Conservation (phyloP, 1,140 invertebrate species). For the Diorhabda sublineata region DNA sequence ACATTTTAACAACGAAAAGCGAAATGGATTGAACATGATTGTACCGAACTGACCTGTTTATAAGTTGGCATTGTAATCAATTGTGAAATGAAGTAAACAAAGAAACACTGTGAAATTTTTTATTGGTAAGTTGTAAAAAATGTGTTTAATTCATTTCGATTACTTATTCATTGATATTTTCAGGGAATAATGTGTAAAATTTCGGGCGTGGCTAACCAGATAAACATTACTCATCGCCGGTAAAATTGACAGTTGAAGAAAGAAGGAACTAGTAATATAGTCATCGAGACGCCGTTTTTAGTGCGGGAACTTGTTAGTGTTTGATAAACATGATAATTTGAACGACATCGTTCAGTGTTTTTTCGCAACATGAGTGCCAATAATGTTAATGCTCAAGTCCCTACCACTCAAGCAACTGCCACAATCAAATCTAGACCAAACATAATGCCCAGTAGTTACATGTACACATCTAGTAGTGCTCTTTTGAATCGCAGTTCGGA, state of each 20-base stretch:
- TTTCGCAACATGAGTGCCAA: slow-evolving; percentile 43
- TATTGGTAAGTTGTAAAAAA: not conserved
- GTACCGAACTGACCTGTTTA: slow-evolving; percentile 9
- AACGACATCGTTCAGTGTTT: not conserved
- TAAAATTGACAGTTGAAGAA: slow-evolving; percentile 14
- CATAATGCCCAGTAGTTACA: slow-evolving; percentile 48
- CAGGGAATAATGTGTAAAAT: slow-evolving; percentile 22
- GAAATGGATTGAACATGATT: not conserved
- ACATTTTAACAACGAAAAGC: not conserved
- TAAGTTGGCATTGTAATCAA: slow-evolving; percentile 1
- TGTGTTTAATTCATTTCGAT: not conserved
- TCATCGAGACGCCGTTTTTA: not conserved
- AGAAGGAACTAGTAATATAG: not conserved
- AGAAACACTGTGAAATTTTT: not conserved
- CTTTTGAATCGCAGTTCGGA: slow-evolving; percentile 44
- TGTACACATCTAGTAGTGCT: slow-evolving; percentile 47
- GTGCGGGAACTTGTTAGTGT: not conserved
- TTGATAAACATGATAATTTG: not conserved
- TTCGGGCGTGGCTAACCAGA: slow-evolving; percentile 44
- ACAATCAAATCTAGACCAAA: slow-evolving; percentile 47
- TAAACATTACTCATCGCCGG: slow-evolving; percentile 34
- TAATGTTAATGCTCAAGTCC: slow-evolving; percentile 44
- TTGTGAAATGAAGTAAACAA: slow-evolving; percentile 14
- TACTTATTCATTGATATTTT: slow-evolving; percentile 1
- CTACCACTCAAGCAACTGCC: slow-evolving; percentile 43